Conservation (phyloP, 2,888 invertebrate species). For the Caenorhabditis zanzibari region DNA sequence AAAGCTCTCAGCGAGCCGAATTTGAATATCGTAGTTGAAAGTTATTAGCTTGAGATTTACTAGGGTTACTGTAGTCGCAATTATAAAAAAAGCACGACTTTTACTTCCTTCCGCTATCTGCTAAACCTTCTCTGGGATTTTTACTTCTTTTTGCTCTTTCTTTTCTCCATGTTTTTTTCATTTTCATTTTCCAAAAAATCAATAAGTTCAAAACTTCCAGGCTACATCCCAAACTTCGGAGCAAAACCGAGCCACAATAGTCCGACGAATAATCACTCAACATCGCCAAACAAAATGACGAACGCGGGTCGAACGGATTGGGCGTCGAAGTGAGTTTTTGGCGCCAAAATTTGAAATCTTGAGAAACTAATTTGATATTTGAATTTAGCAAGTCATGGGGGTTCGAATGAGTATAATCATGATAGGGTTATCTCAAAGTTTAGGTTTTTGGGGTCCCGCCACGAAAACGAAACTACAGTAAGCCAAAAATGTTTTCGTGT, state of each 20-base stretch:
- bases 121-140: background rate
- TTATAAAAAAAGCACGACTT: no score
- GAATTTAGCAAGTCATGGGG: background rate
- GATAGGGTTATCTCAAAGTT: background rate
- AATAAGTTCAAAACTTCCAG: conserved; percentile 47
- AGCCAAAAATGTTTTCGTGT: no score
- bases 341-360: background rate
- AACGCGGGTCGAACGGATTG: conserved; percentile 88
- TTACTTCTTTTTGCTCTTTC: conserved; percentile 7
- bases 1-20: background rate
- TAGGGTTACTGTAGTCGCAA: no score
- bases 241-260: conserved; percentile 46
- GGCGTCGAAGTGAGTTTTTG: conserved; percentile 88
- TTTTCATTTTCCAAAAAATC: background rate
- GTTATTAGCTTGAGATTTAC: background rate
- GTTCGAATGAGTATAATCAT: conserved; percentile 4
- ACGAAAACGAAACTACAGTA: no score
- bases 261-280: conserved; percentile 12
- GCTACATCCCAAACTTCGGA: conserved; percentile 77
- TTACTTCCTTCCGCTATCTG: no score
- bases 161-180: background rate
- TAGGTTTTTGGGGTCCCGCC: no score
- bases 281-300: conserved; percentile 41
- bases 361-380: background rate
- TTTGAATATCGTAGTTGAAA: background rate